Conservation (phyloP, 2,797 vertebrate species). For the Scolopax bukidnonensis region DNA sequence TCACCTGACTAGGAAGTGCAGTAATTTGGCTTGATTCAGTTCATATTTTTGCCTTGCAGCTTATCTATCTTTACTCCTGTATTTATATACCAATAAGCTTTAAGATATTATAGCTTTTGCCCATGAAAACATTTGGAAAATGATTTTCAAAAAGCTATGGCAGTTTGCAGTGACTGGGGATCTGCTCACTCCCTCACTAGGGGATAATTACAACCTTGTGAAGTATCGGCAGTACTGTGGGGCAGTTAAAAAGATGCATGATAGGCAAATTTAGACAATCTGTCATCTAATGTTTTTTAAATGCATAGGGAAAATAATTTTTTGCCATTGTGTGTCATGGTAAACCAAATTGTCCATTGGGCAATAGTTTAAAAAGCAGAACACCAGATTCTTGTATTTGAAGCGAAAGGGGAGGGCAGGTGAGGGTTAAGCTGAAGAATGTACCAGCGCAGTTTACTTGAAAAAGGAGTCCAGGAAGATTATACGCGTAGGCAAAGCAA, state of each 20-base stretch:
- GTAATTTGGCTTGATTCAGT: background rate
- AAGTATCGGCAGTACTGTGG: background rate
- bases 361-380: background rate
- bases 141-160: background rate
- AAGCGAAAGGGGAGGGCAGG: background rate
- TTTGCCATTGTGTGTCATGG: background rate
- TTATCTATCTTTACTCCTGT: background rate
- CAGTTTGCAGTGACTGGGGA: background rate
- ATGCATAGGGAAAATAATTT: background rate
- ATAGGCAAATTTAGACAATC: background rate
- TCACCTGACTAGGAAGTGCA: background rate
- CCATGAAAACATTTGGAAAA: background rate
- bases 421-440: conserved; percentile 26
- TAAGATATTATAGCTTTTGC: background rate
- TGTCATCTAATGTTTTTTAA: background rate
- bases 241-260: background rate
- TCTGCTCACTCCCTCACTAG: background rate
- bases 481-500: background rate
- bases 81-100: background rate
- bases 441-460: background rate
- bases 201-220: background rate
- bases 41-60: background rate
- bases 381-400: background rate
- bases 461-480: background rate
- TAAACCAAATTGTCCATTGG: background rate